These are phyloP conservation scores for Erebia palarica DNA, from an alignment of 2,888 invertebrate species.

Conservation along the genomic window DNA sequence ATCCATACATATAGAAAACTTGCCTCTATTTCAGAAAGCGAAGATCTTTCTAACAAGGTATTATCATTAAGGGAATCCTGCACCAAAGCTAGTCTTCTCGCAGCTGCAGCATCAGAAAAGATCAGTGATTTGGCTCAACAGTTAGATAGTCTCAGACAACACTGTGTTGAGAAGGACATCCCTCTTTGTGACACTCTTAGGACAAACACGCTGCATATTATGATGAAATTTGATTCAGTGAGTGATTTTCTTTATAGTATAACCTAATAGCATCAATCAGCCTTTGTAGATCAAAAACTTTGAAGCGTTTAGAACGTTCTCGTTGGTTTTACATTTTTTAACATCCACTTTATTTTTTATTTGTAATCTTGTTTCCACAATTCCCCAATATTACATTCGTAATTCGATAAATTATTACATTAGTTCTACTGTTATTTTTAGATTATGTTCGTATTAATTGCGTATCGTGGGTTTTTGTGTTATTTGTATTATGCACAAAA, in stretches of 20 bases:
- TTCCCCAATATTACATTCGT: neutral
- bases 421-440: too few relatives aligned
- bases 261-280: neutral
- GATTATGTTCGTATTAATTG: too few relatives aligned
- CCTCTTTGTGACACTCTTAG: conserved; percentile 90
- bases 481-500: too few relatives aligned
- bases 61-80: conserved; percentile 81
- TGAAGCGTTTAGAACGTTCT: neutral
- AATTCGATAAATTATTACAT: neutral
- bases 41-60: conserved; percentile 82
- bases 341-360: neutral
- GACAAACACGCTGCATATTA: conserved; percentile 86
- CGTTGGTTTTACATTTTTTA: neutral
- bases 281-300: neutral
- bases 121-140: conserved; percentile 83
- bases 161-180: conserved; percentile 86
- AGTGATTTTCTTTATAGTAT: conserved; percentile 21
- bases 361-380: neutral
- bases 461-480: too few relatives aligned
- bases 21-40: conserved; percentile 73
- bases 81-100: conserved; percentile 78
- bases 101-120: conserved; percentile 80
- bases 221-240: conserved; percentile 84
- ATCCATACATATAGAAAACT: neutral
- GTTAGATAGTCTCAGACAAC: conserved; percentile 83